A percentile compares a stretch with the other conserved stretches of the same genome.
Conservation (phyloP, 1,140 invertebrate genomes). For the Brachionus angularis region DNA sequence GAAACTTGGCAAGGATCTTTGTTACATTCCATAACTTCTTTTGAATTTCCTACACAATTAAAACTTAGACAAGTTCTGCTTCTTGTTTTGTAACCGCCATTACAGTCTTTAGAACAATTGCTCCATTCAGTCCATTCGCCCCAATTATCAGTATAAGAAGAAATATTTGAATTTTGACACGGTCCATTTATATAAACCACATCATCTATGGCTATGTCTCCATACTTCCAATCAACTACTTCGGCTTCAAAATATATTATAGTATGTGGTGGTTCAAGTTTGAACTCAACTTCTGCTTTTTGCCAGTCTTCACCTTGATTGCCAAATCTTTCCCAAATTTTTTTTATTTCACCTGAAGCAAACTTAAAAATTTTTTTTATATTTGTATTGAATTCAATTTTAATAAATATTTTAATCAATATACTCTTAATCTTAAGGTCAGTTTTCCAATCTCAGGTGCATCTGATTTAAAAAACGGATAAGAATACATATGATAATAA, state of each 20-base stretch:
- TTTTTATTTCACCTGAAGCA: conserved; percentile 9
- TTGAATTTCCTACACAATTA: conserved; percentile 4
- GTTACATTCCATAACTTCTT: conserved; percentile 12
- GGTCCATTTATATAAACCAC: background rate
- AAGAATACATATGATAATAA: conserved; percentile 23
- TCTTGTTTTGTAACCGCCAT: background rate
- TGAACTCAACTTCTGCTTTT: background rate
- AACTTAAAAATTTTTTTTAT: background rate
- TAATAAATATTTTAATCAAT: no score
- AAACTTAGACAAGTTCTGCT: background rate
- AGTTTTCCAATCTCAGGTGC: conserved; percentile 6
- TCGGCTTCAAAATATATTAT: conserved; percentile 34
- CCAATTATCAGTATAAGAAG: background rate
- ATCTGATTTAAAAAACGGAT: conserved; percentile 17
- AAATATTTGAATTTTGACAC: background rate
- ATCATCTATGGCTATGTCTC: conserved; percentile 38
- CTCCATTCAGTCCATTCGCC: conserved; percentile 11
- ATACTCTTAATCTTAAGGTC: background rate
- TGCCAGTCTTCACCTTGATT: conserved; percentile 38
- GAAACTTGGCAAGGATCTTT: background rate
- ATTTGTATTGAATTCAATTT: no score
- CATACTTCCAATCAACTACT: conserved; percentile 43
- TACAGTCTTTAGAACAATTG: conserved; percentile 17
- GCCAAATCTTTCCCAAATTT: conserved; percentile 6
- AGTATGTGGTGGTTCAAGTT: conserved; percentile 24